These are phyloP conservation scores for Eucidaris tribuloides DNA, from an alignment of 35 echinoderm and acorn worm species.

Conservation along the genomic window DNA sequence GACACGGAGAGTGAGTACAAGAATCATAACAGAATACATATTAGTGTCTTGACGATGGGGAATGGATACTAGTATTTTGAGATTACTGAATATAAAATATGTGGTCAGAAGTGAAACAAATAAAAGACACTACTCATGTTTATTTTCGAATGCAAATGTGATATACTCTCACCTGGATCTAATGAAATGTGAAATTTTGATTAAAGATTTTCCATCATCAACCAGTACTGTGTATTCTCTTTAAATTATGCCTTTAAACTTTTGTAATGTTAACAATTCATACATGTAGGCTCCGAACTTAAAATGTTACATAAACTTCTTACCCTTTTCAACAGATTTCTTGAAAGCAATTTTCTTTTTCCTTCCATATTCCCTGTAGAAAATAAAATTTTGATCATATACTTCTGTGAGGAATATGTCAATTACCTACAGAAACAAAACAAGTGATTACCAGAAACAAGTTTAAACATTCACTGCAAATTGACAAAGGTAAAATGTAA, in stretches of 20 bases:
- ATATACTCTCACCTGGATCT: not conserved
- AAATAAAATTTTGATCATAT: too few species aligned
- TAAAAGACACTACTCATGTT: not conserved
- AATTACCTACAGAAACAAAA: too few species aligned
- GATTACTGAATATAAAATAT: too few species aligned
- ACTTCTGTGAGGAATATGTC: too few species aligned
- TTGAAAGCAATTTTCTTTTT: constrained; percentile 83
- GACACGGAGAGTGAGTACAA: too few species aligned
- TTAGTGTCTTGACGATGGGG: too few species aligned
- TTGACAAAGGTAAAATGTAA: too few species aligned
- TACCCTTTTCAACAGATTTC: constrained; percentile 85
- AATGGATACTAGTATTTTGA: too few species aligned
- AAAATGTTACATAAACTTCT: constrained; percentile 4
- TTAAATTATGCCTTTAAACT: not conserved
- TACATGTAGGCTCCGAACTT: not conserved
- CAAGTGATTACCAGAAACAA: too few species aligned
- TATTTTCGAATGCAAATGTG: not conserved
- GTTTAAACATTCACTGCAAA: too few species aligned
- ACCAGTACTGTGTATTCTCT: not conserved
- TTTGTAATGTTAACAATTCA: not conserved
- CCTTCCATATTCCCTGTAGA: constrained; percentile 84
- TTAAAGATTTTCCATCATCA: not conserved
- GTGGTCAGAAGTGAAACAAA: too few species aligned
- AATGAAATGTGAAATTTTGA: not conserved
- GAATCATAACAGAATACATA: too few species aligned